Evolutionary conservation across 2,888 invertebrate genomes (phyloP).

Genomic region (Plutella xylostella): DNA sequence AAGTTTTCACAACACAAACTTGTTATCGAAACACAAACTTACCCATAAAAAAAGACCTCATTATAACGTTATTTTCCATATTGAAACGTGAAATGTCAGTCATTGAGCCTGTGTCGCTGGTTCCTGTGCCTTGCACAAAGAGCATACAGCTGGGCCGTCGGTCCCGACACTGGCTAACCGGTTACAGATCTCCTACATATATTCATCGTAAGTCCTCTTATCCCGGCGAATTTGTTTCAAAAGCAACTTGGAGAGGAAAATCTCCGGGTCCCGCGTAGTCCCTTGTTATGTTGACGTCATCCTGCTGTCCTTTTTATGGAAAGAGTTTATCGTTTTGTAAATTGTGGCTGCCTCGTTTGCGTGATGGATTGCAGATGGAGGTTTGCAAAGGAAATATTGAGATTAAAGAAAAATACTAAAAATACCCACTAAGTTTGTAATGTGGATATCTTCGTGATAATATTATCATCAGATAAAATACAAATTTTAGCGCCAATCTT

Average conservation of each 20-base stretch:
- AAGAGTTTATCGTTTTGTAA: too few species aligned
- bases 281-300: conserved; percentile 6
- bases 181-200: conserved; percentile 36
- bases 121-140: background rate
- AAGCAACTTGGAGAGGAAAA: conserved; percentile 21
- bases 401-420: too few species aligned
- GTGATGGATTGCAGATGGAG: too few species aligned
- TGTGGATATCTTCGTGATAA: too few species aligned
- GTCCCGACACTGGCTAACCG: conserved; percentile 28
- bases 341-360: too few species aligned
- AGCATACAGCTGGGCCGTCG: conserved; percentile 19
- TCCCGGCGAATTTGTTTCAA: conserved; percentile 34
- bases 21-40: background rate
- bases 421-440: too few species aligned
- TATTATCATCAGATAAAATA: too few species aligned
- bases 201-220: conserved; percentile 34
- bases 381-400: too few species aligned
- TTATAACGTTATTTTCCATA: background rate
- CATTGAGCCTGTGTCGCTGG: background rate
- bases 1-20: too few species aligned
- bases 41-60: background rate
- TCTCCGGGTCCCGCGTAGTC: background rate
- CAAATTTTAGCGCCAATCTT: too few species aligned
- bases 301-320: conserved; percentile 3
- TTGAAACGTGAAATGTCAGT: background rate